Evolutionary conservation across 2,113 vertebrate species (phyloP).

Genomic region (Pituophis catenifer): DNA sequence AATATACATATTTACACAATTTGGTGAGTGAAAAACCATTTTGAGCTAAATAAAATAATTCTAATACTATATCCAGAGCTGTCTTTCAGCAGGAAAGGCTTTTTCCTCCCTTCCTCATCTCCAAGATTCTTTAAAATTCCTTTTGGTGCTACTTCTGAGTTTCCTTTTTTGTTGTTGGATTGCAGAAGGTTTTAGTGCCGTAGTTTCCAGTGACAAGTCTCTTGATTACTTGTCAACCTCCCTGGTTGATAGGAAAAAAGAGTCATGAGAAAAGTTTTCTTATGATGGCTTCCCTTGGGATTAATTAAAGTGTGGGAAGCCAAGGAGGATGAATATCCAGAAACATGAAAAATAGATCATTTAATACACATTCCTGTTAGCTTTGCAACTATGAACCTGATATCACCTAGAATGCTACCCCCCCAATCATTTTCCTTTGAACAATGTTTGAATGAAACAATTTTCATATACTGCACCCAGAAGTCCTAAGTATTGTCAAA

Average conservation of each 20-base stretch:
- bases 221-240: neutral
- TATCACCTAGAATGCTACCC: neutral
- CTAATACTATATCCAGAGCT: neutral
- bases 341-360: neutral
- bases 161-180: neutral
- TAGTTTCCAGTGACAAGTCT: neutral
- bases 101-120: neutral
- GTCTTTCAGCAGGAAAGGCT: neutral
- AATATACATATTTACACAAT: neutral
- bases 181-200: neutral
- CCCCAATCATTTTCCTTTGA: neutral
- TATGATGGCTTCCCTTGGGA: neutral
- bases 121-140: neutral
- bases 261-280: neutral
- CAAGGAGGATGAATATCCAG: neutral
- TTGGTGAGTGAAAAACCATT: neutral
- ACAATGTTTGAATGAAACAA: neutral
- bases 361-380: neutral
- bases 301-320: neutral
- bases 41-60: neutral
- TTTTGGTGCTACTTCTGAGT: neutral
- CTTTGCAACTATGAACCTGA: neutral
- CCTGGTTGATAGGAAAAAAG: neutral
- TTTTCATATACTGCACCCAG: neutral
- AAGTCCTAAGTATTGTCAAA: neutral